Conservation (phyloP, 2,113 vertebrate species). For the Vidua macroura region DNA sequence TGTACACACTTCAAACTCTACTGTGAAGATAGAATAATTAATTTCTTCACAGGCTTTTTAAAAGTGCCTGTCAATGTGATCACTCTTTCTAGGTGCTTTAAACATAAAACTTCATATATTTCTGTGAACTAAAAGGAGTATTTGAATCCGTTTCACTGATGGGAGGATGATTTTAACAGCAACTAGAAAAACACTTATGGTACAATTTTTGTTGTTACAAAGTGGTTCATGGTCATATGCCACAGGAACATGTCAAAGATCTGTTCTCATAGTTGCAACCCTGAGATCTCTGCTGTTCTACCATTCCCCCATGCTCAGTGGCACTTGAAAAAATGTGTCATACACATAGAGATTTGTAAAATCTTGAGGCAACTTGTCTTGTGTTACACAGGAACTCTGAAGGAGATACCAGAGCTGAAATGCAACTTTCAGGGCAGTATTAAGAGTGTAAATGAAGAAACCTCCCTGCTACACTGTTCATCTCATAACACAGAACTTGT, state of each 20-base stretch:
- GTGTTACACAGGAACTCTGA: background rate
- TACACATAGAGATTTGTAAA: background rate
- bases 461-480: background rate
- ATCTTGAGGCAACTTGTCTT: background rate
- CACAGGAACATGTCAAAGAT: background rate
- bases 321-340: background rate
- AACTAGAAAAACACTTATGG: background rate
- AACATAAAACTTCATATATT: background rate
- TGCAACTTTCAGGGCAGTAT: background rate
- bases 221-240: background rate
- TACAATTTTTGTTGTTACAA: background rate
- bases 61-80: background rate
- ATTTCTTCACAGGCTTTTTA: background rate
- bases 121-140: background rate
- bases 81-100: background rate
- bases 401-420: background rate
- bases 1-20: background rate
- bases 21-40: background rate
- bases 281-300: background rate
- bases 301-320: background rate
- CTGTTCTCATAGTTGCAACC: background rate
- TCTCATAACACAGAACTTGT: rapidly evolving
- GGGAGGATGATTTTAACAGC: background rate
- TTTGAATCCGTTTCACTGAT: background rate
- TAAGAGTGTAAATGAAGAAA: background rate